Evolutionary conservation across 2,113 vertebrate genomes (phyloP).

Genomic region (Planiliza haematocheilus): DNA sequence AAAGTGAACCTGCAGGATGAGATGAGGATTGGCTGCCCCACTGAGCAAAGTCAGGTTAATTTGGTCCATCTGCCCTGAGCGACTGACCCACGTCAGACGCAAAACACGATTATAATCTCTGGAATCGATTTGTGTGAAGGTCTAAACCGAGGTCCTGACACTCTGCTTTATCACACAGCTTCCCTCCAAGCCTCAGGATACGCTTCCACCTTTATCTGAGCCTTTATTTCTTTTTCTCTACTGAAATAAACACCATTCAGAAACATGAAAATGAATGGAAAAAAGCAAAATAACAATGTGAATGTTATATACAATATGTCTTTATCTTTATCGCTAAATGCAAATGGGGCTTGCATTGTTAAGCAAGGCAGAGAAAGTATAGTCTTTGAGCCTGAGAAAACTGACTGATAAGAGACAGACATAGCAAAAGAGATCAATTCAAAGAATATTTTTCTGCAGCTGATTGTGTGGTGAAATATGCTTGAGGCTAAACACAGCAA

Average conservation of each 20-base stretch:
- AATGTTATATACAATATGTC: background rate
- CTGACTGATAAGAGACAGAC: background rate
- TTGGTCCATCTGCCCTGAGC: conserved; percentile 66
- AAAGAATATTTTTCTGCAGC: background rate
- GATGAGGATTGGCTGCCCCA: conserved; percentile 62
- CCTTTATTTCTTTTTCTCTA: conserved; percentile 22
- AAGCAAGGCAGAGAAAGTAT: background rate
- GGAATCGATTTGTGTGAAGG: conserved; percentile 76
- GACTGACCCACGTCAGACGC: conserved; percentile 63
- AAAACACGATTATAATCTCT: conserved; percentile 80
- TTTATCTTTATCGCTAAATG: conserved; percentile 30
- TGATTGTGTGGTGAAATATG: conserved; percentile 12
- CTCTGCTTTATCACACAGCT: conserved; percentile 51
- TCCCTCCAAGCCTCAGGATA: conserved; percentile 50
- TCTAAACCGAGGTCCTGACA: conserved; percentile 68
- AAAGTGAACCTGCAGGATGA: conserved; percentile 61
- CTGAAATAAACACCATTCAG: conserved; percentile 29
- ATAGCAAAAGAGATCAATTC: conserved; percentile 2
- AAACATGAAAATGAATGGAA: background rate
- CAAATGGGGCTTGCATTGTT: conserved; percentile 1
- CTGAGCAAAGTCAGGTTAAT: conserved; percentile 69
- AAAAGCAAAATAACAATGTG: conserved; percentile 4
- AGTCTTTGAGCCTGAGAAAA: background rate
- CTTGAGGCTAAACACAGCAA: conserved; percentile 9
- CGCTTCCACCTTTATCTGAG: conserved; percentile 41